Evolutionary conservation across 2,888 invertebrate genomes (phyloP).

Genomic region (Crepidodera aurea): DNA sequence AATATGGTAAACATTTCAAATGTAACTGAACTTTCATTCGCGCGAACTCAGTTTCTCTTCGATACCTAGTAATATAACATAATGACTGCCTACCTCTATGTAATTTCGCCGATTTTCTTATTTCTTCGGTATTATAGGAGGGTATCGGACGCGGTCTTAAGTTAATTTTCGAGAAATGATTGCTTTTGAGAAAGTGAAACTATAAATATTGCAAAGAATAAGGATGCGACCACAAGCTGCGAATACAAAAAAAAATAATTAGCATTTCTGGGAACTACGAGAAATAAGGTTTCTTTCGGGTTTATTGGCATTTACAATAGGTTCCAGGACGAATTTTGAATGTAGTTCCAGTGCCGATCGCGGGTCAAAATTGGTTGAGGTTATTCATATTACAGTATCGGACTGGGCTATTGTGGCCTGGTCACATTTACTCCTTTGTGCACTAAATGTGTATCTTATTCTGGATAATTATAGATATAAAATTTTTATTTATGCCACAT

Average conservation of each 20-base stretch:
- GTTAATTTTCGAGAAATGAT: constrained; percentile 15
- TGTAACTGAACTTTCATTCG: constrained; percentile 35
- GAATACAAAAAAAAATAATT: constrained; percentile 1
- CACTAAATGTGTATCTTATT: no score
- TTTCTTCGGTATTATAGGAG: not conserved
- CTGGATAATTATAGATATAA: no score
- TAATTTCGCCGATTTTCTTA: constrained; percentile 23
- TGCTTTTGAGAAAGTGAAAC: constrained; percentile 21
- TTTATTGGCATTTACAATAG: no score
- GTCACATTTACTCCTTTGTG: no score
- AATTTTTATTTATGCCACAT: no score
- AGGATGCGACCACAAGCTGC: constrained; percentile 10
- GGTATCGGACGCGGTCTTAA: not conserved
- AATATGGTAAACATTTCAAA: constrained; percentile 35
- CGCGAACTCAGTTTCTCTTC: constrained; percentile 35
- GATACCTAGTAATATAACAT: constrained; percentile 32
- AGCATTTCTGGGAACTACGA: not conserved
- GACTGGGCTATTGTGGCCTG: no score
- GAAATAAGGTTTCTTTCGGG: not conserved
- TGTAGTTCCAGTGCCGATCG: no score
- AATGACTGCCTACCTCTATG: constrained; percentile 19
- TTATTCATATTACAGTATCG: no score
- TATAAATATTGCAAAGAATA: constrained; percentile 5
- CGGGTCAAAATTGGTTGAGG: no score
- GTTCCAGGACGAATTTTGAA: no score